Conservation (phyloP, 1,140 invertebrate species). For the Leptinotarsa undecemlineata region DNA sequence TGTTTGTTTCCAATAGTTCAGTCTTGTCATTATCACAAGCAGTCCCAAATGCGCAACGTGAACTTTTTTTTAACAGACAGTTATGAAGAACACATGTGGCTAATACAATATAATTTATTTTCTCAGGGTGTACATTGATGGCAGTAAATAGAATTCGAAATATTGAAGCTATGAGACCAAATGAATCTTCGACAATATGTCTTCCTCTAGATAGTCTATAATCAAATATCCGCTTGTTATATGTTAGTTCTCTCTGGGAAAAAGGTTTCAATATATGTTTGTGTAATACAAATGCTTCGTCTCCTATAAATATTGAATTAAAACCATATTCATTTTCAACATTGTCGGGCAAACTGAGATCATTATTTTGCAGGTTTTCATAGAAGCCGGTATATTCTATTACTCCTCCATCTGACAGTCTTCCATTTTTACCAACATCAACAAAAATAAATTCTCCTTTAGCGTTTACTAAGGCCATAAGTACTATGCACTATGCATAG, state of each 20-base stretch:
- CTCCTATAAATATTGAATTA: slow-evolving; percentile 23
- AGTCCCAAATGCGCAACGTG: background rate
- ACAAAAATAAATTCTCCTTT: slow-evolving; percentile 25
- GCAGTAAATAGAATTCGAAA: slow-evolving; percentile 24
- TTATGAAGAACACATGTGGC: slow-evolving; percentile 26
- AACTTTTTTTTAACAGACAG: slow-evolving; percentile 16
- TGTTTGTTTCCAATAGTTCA: slow-evolving; percentile 19
- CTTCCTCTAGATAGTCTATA: slow-evolving; percentile 18
- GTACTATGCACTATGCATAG: background rate
- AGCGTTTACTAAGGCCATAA: background rate
- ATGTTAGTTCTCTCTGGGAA: slow-evolving; percentile 15
- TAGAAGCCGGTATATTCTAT: slow-evolving; percentile 3
- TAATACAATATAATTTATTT: slow-evolving; percentile 18
- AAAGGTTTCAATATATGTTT: slow-evolving; percentile 28
- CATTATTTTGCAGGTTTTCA: slow-evolving; percentile 6
- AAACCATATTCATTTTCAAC: background rate
- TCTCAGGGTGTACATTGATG: slow-evolving; percentile 16
- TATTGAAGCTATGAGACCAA: slow-evolving; percentile 27
- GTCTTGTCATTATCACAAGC: slow-evolving; percentile 14
- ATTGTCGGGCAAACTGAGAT: background rate
- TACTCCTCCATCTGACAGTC: slow-evolving; percentile 11
- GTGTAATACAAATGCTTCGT: slow-evolving; percentile 26
- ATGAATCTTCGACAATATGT: slow-evolving; percentile 25
- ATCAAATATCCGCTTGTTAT: slow-evolving; percentile 20
- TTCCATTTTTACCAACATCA: slow-evolving; percentile 25